Evolutionary conservation across 2,888 invertebrate species (phyloP).

Genomic region (Globia sparganii): DNA sequence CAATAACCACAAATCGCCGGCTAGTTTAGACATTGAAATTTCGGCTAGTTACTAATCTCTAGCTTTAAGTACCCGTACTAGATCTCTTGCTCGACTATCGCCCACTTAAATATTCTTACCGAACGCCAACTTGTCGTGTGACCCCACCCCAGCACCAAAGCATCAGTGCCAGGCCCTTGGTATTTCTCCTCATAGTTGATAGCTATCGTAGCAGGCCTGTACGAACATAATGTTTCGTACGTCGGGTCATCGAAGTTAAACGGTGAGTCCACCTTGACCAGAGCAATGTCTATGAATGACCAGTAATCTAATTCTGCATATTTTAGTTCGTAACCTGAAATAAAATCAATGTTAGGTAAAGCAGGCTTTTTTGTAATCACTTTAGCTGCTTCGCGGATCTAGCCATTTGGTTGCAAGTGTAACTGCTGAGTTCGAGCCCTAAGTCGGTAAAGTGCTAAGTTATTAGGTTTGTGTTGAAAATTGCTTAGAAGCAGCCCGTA

Average conservation of each 20-base stretch:
- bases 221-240: conserved; percentile 60
- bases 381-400: background rate
- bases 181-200: conserved; percentile 69
- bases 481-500: background rate
- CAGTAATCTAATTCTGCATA: conserved; percentile 72
- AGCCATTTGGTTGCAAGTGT: background rate
- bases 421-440: background rate
- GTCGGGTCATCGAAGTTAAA: conserved; percentile 62
- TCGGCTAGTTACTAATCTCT: background rate
- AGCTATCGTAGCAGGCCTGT: conserved; percentile 66
- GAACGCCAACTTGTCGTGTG: conserved; percentile 63
- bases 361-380: background rate
- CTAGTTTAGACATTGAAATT: background rate
- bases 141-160: conserved; percentile 73
- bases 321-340: conserved; percentile 73
- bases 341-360: background rate
- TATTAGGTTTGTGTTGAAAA: background rate
- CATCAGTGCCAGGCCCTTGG: conserved; percentile 64
- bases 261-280: conserved; percentile 73
- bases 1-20: no score
- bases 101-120: conserved; percentile 55
- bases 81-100: background rate
- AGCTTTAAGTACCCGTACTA: background rate
- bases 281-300: conserved; percentile 76
- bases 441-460: background rate